phyloP scores from a whole-genome alignment of 2,797 vertebrate species.

The Hydrocynus forskahlii region DNA sequence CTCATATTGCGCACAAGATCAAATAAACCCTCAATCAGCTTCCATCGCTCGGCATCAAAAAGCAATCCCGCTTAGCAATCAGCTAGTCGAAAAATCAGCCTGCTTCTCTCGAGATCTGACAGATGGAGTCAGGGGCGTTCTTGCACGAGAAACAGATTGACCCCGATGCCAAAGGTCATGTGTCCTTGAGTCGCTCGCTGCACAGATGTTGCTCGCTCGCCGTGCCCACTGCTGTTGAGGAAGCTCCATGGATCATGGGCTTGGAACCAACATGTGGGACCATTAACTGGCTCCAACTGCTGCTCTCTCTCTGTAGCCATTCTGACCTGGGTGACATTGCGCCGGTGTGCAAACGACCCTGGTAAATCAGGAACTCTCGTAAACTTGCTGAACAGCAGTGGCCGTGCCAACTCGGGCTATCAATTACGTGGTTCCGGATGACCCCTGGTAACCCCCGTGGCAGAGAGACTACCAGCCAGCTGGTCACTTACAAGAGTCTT shows the following conservation, averaged over 20 bases:
- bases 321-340: slow-evolving; percentile 52
- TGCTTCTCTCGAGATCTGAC: slow-evolving; percentile 9
- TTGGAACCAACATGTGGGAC: slow-evolving; percentile 44
- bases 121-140: slow-evolving; percentile 21
- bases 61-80: slow-evolving; percentile 25
- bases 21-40: slow-evolving; percentile 47
- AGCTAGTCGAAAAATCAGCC: slow-evolving; percentile 13
- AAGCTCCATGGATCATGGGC: slow-evolving; percentile 48
- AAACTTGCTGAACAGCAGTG: slow-evolving; percentile 34
- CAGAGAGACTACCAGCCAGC: slow-evolving; percentile 69
- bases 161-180: slow-evolving; percentile 39
- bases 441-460: slow-evolving; percentile 36
- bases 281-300: slow-evolving; percentile 52
- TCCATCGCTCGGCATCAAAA: slow-evolving; percentile 38
- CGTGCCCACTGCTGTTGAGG: slow-evolving; percentile 39
- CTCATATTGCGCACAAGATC: slow-evolving; percentile 34
- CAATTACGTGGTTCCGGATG: slow-evolving; percentile 47
- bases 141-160: slow-evolving; percentile 30
- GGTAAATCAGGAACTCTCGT: slow-evolving; percentile 49
- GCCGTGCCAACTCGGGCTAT: slow-evolving; percentile 37
- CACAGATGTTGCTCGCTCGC: slow-evolving; percentile 44
- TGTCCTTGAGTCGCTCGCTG: slow-evolving; percentile 35
- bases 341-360: slow-evolving; percentile 38
- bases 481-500: slow-evolving; percentile 70
- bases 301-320: slow-evolving; percentile 32